Evolutionary conservation across 2,888 invertebrate species (phyloP), one percentile per base, ranked within the genome.

Genomic region (Augochlorella aurata): DNA sequence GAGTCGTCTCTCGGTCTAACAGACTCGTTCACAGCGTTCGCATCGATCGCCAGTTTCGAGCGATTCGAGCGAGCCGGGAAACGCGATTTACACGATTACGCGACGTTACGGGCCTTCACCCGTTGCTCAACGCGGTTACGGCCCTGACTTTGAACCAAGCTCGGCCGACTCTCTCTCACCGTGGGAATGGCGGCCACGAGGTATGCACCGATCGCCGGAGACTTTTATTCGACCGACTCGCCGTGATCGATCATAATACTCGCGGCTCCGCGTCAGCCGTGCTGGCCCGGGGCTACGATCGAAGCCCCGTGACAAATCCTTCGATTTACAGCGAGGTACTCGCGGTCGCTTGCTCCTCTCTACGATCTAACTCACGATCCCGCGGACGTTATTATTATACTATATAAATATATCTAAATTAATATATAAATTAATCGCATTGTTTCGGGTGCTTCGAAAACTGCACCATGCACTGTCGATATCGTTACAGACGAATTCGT

Each of bases 121-220:
- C n/a, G 79, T 83, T 89, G 81, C 82, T 84, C 80, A 83, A 87
- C 77, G 38, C 29, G 58, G 74, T 75, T 75, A 78, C 85, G 86
- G 85, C 89, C 88, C 90, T 91, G 91, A 90, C 90, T 89, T 90
- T 90, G 87, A 89, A 88, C 88, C 80, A 77, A 54, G 21, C 54
- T 54, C 54, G 54, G 54, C 63, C 38, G 79, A 74, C 75, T 29
- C 77, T 73, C 82, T 86, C 84, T 83, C 83, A 88, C 81, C 91
- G 90, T 90, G 91, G 87, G 90, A 90, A 90, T 89, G 86, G 68
- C 83, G 81, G 74, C 65, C 74, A 77, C 82, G 75, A 86, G 80
- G 77, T 69, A 76, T 66, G 76, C 74, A 49, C 10, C 66, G 73
- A 78, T 67, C 77, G 66, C n/a, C 38, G 63, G 18, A 38, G 10